A percentile compares a stretch with the other conserved stretches of the same genome.
These are phyloP conservation scores for Hippopotamus amphibius DNA, from an alignment of 2,113 vertebrate genomes.

Conservation along the genomic window DNA sequence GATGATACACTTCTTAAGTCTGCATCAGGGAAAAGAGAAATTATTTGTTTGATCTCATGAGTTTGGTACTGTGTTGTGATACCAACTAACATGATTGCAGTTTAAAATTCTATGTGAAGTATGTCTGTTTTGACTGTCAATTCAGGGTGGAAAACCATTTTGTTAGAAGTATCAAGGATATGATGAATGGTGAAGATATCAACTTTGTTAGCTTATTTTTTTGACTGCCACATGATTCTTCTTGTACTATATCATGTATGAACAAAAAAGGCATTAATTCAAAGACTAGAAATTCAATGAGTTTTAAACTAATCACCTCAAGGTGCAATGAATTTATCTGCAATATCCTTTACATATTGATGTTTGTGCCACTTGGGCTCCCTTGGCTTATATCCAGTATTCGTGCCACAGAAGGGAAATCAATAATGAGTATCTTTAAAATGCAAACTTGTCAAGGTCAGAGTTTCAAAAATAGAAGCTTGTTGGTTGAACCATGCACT, in stretches of 20 bases:
- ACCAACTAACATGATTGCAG: slow-evolving; percentile 45
- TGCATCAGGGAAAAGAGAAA: slow-evolving; percentile 66
- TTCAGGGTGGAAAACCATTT: slow-evolving; percentile 66
- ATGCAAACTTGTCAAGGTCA: slow-evolving; percentile 77
- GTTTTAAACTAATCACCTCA: slow-evolving; percentile 55
- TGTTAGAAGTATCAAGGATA: slow-evolving; percentile 73
- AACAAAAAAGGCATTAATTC: slow-evolving; percentile 74
- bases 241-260: slow-evolving; percentile 48
- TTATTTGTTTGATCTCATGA: slow-evolving; percentile 67
- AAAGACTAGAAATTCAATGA: slow-evolving; percentile 61
- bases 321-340: slow-evolving; percentile 46
- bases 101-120: slow-evolving; percentile 77
- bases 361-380: background rate
- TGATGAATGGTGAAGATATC: slow-evolving; percentile 73
- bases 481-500: slow-evolving; percentile 40
- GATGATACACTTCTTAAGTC: slow-evolving; percentile 31
- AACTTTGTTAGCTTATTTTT: slow-evolving; percentile 66
- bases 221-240: slow-evolving; percentile 66
- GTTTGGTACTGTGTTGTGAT: background rate
- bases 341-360: slow-evolving; percentile 25
- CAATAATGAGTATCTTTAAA: slow-evolving; percentile 70
- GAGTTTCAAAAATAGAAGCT: slow-evolving; percentile 65
- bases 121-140: slow-evolving; percentile 29
- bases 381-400: slow-evolving; percentile 17
- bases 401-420: slow-evolving; percentile 44